phyloP scores from a whole-genome alignment of 2,113 vertebrate species.

The Oreotragus oreotragus region DNA sequence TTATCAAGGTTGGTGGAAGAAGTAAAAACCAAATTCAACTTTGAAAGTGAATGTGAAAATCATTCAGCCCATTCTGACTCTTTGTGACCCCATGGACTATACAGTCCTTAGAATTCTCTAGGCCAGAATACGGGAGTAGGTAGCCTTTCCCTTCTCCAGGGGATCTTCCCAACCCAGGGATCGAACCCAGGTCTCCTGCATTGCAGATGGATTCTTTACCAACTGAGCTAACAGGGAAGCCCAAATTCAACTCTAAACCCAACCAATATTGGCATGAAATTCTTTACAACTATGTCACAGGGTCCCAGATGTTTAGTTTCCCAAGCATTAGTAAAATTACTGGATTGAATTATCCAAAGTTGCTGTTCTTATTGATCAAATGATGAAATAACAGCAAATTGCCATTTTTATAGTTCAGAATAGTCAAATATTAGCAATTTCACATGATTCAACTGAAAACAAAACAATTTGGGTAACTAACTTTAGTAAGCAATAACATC shows the following conservation, averaged over 20 bases:
- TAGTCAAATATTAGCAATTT: background rate
- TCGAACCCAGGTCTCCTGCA: background rate
- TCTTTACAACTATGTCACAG: too few relatives aligned
- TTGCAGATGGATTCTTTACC: background rate
- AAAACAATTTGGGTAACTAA: background rate
- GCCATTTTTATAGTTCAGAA: background rate
- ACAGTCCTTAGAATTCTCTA: background rate
- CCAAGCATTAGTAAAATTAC: background rate
- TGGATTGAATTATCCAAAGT: background rate
- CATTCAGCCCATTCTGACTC: background rate
- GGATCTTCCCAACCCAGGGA: background rate
- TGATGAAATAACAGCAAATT: background rate
- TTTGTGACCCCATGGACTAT: background rate
- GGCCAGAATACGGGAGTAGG: background rate
- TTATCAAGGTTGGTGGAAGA: background rate
- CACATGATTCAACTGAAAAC: background rate
- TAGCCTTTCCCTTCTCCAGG: background rate
- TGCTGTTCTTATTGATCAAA: background rate
- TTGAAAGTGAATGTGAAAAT: background rate
- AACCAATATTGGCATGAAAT: background rate
- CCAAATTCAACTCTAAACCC: background rate
- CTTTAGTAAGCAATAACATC: background rate
- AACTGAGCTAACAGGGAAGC: background rate
- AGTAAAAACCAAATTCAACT: background rate
- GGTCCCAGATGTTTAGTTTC: background rate